These are phyloP conservation scores for Mythimna lalbum DNA, from an alignment of 2,888 invertebrate species.

Conservation along the genomic window DNA sequence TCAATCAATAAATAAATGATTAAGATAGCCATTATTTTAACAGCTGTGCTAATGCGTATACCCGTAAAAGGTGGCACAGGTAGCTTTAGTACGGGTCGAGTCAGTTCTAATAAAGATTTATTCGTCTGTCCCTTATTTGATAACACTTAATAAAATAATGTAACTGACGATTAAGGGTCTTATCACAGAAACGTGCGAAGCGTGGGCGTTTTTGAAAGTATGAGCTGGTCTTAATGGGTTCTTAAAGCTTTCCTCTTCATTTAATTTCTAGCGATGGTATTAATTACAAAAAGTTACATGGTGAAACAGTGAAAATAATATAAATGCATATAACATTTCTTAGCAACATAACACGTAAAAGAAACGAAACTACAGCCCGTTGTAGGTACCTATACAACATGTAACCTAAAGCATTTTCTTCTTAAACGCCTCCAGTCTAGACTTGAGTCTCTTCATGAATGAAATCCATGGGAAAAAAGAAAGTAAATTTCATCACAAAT, in stretches of 20 bases:
- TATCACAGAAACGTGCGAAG: conserved; percentile 38
- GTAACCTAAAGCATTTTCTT: neutral
- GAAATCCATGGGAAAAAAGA: neutral
- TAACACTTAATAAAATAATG: conserved; percentile 58
- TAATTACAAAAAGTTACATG: neutral
- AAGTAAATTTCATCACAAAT: conserved; percentile 6
- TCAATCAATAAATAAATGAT: conserved; percentile 57
- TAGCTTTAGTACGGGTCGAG: conserved; percentile 56
- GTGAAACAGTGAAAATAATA: neutral
- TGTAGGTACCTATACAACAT: neutral
- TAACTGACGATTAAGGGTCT: conserved; percentile 49
- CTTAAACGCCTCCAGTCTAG: neutral
- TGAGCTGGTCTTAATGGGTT: neutral
- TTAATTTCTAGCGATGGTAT: neutral
- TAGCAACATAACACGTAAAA: neutral
- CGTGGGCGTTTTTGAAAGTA: conserved; percentile 43
- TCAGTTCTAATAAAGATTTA: conserved; percentile 67
- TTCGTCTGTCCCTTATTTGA: conserved; percentile 52
- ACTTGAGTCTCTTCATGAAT: neutral
- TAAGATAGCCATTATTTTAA: conserved; percentile 54
- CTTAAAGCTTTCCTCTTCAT: conserved; percentile 13
- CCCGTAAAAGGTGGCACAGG: conserved; percentile 57
- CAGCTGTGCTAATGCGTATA: conserved; percentile 47
- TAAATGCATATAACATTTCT: neutral
- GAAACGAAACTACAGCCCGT: neutral